Evolutionary conservation across 2,888 invertebrate genomes (phyloP), one percentile per base, ranked within the genome.

Genomic region (Smittia aterrima): DNA sequence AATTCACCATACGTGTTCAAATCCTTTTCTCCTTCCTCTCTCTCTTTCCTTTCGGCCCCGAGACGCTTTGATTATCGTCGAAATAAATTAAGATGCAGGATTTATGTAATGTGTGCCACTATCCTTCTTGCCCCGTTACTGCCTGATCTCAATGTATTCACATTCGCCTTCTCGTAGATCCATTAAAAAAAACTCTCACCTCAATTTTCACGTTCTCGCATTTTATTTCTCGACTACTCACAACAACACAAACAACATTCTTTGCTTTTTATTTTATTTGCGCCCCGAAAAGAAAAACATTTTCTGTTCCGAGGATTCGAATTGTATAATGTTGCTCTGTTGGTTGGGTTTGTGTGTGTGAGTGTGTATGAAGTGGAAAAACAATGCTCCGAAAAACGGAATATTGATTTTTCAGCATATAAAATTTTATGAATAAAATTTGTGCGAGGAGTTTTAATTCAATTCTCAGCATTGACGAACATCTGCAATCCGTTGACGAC

Each of bases 361-460:
- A 54, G 72, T 72, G 62, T 53, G 72, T 53, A 40, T 72, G 62
- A 72, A 72, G 72, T 72, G 72, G 72, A 72, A 72, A 72, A 72
- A 72, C 72, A 72, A 72, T 72, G 72, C 72, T 62, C 72, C 62
- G 72, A 72, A 72, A 72, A 62, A 72, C 58, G 53, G 72, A 72
- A 72, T 72, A 72, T 72, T 72, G 72, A 72, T 72, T 72, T 72
- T 71, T 72, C 53, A 24, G 40, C 72, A 72, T 72, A 70, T 70
- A 72, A 72, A 72, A 72, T 72, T 72, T 72, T 72, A 72, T 72
- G 72, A 72, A 72, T 72, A 72, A 72, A 71, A 67, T 20, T 47
- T 6, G n/a, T 25, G 47, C 6, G 67, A 40, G 18, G 3, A 38
- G n/a, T 47, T 47, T 47, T 47, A 58, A 58, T 22, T 22, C 11